Conservation (phyloP, 2,888 invertebrate genomes). For the Aspidiotus rigidus region DNA sequence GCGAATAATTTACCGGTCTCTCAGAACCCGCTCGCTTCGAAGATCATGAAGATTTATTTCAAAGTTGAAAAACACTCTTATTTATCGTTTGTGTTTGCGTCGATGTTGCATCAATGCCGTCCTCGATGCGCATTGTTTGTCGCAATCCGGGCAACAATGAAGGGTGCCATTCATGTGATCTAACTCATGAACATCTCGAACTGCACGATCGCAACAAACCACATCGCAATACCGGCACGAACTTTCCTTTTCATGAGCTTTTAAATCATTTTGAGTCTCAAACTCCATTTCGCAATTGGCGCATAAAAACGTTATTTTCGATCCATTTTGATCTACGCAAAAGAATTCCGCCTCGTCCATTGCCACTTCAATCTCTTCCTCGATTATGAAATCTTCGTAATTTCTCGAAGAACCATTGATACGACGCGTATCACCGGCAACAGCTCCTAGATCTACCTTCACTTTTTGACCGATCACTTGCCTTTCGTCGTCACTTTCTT, state of each 20-base stretch:
- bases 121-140: conserved; percentile 1
- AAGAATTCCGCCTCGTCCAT: neutral
- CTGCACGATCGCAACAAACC: neutral
- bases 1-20: too few relatives aligned
- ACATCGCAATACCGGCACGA: neutral
- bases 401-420: neutral
- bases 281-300: neutral
- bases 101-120: neutral
- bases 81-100: neutral
- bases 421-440: neutral
- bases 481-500: neutral
- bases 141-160: neutral
- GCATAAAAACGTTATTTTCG: neutral
- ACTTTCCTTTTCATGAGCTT: neutral
- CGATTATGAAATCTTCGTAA: neutral
- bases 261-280: neutral
- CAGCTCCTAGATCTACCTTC: neutral
- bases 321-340: neutral
- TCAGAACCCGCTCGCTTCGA: too few relatives aligned
- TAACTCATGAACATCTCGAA: neutral
- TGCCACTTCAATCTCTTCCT: neutral
- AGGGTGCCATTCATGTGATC: neutral
- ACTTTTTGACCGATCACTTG: neutral
- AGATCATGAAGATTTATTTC: too few relatives aligned
- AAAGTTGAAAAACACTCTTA: too few relatives aligned